Evolutionary conservation across 2,797 vertebrate species (phyloP).

Genomic region (Distichodus sexfasciatus): DNA sequence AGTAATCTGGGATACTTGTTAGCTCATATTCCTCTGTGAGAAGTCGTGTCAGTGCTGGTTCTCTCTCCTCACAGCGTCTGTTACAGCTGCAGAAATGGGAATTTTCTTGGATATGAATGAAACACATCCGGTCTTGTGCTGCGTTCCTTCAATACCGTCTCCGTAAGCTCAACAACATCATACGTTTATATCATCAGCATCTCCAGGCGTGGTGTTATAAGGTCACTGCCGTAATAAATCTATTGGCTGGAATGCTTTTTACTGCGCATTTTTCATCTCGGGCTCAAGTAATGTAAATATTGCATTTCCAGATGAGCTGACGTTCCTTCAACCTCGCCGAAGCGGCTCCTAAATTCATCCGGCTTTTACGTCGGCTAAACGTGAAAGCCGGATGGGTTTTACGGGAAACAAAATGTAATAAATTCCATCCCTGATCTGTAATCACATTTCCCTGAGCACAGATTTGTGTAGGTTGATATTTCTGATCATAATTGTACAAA

Average conservation of each 20-base stretch:
- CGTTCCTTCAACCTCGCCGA: background rate
- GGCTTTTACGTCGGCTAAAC: background rate
- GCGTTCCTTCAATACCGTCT: background rate
- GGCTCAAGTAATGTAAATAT: slow-evolving; percentile 52
- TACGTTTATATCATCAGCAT: slow-evolving; percentile 60
- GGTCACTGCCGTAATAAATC: slow-evolving; percentile 62
- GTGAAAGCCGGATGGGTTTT: background rate
- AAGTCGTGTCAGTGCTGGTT: too few species aligned
- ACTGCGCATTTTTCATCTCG: slow-evolving; percentile 51
- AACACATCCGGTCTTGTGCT: slow-evolving; percentile 2
- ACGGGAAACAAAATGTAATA: too few species aligned
- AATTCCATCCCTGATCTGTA: too few species aligned
- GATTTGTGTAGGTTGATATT: too few species aligned
- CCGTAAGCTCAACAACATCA: slow-evolving; percentile 6
- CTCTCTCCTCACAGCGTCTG: too few species aligned
- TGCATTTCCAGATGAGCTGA: slow-evolving; percentile 67
- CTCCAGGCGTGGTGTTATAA: slow-evolving; percentile 40
- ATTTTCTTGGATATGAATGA: too few species aligned
- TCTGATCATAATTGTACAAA: too few species aligned
- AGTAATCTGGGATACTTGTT: too few species aligned
- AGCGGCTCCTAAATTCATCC: background rate
- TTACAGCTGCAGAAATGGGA: too few species aligned
- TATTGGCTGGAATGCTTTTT: slow-evolving; percentile 54
- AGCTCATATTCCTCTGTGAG: too few species aligned
- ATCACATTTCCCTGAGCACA: too few species aligned